A percentile compares a stretch with the other conserved stretches of the same genome.
Evolutionary conservation across 2,888 invertebrate species (phyloP).

Genomic region (Nemotelus pantherinus): DNA sequence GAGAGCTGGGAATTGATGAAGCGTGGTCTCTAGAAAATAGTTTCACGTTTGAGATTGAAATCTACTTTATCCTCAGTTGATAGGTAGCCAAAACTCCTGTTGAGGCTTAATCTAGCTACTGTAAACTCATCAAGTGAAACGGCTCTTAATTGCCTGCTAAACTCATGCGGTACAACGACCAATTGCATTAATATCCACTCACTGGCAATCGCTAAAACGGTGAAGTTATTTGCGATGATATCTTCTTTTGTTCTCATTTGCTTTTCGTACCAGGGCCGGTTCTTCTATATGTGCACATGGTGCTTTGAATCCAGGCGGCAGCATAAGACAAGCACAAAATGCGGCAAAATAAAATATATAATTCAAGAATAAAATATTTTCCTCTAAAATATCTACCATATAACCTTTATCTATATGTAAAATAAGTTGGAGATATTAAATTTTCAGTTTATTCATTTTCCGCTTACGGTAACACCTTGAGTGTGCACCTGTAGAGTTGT

Average conservation of each 20-base stretch:
- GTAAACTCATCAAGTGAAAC: not conserved
- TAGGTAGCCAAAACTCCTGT: slow-evolving; percentile 10
- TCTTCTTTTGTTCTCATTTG: slow-evolving; percentile 9
- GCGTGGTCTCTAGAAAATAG: not conserved
- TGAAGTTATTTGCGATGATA: not conserved
- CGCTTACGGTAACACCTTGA: no score
- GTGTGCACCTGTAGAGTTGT: no score
- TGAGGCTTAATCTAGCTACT: not conserved
- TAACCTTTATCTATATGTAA: no score
- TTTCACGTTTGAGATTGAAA: not conserved
- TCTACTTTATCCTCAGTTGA: not conserved
- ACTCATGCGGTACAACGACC: not conserved
- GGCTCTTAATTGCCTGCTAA: not conserved
- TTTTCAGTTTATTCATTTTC: no score
- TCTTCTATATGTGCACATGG: no score
- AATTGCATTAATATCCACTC: not conserved
- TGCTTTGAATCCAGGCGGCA: no score
- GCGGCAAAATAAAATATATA: no score
- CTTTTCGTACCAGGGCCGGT: slow-evolving; percentile 7
- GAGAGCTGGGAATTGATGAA: not conserved
- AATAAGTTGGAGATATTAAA: no score
- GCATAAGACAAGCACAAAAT: no score
- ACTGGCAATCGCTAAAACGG: not conserved
- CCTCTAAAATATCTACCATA: no score
- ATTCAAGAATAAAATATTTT: no score